A percentile compares a stretch with the other conserved stretches of the same genome.
Conservation (phyloP, 2,113 vertebrate species). For the Cathartes aura region DNA sequence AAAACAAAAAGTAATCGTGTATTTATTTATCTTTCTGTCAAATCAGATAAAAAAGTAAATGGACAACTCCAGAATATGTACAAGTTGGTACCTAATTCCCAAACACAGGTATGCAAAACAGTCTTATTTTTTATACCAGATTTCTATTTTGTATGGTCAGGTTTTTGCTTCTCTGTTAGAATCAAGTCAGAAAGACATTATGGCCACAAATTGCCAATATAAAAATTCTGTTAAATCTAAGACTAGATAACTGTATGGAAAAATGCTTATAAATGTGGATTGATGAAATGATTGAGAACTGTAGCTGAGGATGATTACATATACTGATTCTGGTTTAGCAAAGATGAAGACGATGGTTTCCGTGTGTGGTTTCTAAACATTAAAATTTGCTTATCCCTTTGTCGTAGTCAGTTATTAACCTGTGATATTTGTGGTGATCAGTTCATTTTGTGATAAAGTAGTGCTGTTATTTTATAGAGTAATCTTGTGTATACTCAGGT, state of each 20-base stretch:
- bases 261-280: not conserved
- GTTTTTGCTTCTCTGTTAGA: not conserved
- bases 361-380: not conserved
- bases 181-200: not conserved
- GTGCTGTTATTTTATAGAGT: not conserved
- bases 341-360: not conserved
- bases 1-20: not conserved
- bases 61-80: slow-evolving; percentile 81
- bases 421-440: not conserved
- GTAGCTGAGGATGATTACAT: not conserved
- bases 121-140: not conserved
- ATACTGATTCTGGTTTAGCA: not conserved
- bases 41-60: slow-evolving; percentile 78
- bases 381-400: not conserved
- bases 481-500: not conserved
- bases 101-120: slow-evolving; percentile 74
- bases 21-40: slow-evolving; percentile 31
- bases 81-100: slow-evolving; percentile 69
- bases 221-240: not conserved
- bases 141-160: not conserved
- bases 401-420: not conserved
- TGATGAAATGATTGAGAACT: not conserved
- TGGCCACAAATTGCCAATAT: not conserved
- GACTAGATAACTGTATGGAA: not conserved
- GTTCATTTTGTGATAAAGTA: not conserved